Conservation (phyloP, 1,140 invertebrate genomes). For the Bombus haemorrhoidalis region DNA sequence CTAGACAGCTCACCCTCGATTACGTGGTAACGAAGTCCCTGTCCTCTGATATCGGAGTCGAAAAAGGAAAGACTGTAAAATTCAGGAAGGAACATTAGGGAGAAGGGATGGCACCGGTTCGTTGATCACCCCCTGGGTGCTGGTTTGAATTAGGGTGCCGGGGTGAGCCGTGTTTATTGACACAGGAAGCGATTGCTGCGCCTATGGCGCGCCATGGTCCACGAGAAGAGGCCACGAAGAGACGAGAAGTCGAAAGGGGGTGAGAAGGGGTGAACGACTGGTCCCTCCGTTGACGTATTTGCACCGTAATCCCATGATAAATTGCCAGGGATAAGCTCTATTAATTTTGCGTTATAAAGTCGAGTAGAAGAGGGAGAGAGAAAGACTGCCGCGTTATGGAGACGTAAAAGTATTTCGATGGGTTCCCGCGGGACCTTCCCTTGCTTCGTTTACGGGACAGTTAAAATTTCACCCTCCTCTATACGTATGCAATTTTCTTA, state of each 20-base stretch:
- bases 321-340: conserved; percentile 80
- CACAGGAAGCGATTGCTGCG: conserved; percentile 80
- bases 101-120: conserved; percentile 68
- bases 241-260: conserved; percentile 6
- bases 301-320: conserved; percentile 82
- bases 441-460: conserved; percentile 36
- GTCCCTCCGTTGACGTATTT: conserved; percentile 75
- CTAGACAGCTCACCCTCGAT: conserved; percentile 1
- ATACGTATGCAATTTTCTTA: too few relatives aligned
- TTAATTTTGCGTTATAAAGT: conserved; percentile 82
- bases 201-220: conserved; percentile 47
- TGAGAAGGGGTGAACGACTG: conserved; percentile 37
- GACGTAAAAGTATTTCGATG: conserved; percentile 58
- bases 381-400: conserved; percentile 57
- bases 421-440: neutral
- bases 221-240: conserved; percentile 9
- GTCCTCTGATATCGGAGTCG: conserved; percentile 14
- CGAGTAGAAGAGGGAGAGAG: conserved; percentile 4
- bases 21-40: conserved; percentile 3
- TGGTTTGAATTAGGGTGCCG: conserved; percentile 71
- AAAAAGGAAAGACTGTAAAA: conserved; percentile 62
- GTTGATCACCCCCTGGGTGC: conserved; percentile 67
- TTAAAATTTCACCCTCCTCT: conserved; percentile 50
- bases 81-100: conserved; percentile 65
- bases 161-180: conserved; percentile 73